Base-by-base conservation (phyloP, 1,140 invertebrate species). In the Eumeta japonica region DNA sequence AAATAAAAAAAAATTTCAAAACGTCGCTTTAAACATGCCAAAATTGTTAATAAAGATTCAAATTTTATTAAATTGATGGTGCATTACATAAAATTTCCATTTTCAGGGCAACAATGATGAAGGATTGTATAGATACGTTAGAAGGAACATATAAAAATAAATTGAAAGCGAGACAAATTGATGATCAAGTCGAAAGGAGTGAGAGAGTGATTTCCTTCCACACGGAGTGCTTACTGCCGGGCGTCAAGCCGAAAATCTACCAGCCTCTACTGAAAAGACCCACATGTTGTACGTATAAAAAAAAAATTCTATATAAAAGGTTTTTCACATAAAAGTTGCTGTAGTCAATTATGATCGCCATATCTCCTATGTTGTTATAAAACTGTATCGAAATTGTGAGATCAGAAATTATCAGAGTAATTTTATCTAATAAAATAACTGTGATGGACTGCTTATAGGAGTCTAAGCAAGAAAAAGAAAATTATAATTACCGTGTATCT, bases 21-120 rank as follows among this genome's bases (percentile, higher is more conserved):
- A n/a, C n/a, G n/a, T n/a, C n/a, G n/a, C n/a, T n/a, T n/a, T n/a
- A n/a, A n/a, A n/a, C n/a, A n/a, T n/a, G n/a, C n/a, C n/a, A n/a
- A n/a, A n/a, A n/a, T n/a, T n/a, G n/a, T n/a, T n/a, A n/a, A n/a
- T n/a, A n/a, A n/a, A n/a, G n/a, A n/a, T n/a, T n/a, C n/a, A n/a
- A n/a, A n/a, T n/a, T n/a, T n/a, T n/a, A 43, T 17, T 18, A 37
- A 41, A 12, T 40, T 29, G 12, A 35, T 34, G 10, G 37, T 18
- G 14, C 28, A n/a, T n/a, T n/a, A n/a, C n/a, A n/a, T n/a, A n/a
- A n/a, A 37, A 16, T 42, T 15, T 46, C 54, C 49, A 43, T 55
- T 70, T 75, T 17, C 62, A 90, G 87, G 64, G 65, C 83, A 24
- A 75, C 81, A 11, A 92, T 92, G 87, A 81, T 89, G 28, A 80